These are phyloP conservation scores for Aphodius granarius DNA, from an alignment of 2,888 invertebrate species.

Conservation along the genomic window DNA sequence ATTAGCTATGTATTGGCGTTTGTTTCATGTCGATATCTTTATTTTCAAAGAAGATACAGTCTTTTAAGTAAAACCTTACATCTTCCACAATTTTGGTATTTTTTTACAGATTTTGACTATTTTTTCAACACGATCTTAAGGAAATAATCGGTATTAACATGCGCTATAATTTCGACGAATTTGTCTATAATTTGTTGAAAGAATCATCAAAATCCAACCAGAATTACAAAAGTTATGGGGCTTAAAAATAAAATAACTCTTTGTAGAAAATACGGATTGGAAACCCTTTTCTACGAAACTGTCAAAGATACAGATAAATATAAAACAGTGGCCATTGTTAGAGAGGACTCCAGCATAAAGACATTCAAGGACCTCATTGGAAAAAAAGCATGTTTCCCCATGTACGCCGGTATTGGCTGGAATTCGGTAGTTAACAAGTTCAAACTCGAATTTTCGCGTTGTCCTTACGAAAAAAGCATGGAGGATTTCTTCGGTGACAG, in stretches of 20 bases:
- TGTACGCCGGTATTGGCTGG: slow-evolving; percentile 74
- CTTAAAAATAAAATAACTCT: too few species aligned
- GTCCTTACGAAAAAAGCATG: slow-evolving; percentile 52
- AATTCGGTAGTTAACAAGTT: slow-evolving; percentile 58
- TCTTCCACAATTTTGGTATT: too few species aligned
- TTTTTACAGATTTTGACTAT: too few species aligned
- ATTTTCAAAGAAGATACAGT: too few species aligned
- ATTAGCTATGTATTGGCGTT: too few species aligned
- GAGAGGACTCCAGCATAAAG: slow-evolving; percentile 59
- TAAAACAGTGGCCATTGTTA: slow-evolving; percentile 70
- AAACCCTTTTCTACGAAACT: slow-evolving; percentile 64
- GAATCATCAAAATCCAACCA: too few species aligned
- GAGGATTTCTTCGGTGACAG: slow-evolving; percentile 68
- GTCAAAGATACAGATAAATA: slow-evolving; percentile 63
- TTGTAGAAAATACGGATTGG: slow-evolving; percentile 60
- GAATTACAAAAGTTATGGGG: not conserved
- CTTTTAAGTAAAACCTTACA: too few species aligned
- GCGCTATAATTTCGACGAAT: too few species aligned
- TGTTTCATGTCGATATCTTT: too few species aligned
- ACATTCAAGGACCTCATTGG: slow-evolving; percentile 68
- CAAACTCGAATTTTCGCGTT: slow-evolving; percentile 43
- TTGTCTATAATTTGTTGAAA: too few species aligned
- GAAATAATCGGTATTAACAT: too few species aligned
- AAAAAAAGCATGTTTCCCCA: slow-evolving; percentile 77
- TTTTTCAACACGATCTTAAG: too few species aligned